phyloP scores from a whole-genome alignment of 2,113 vertebrate species.

The Hydrochoerus hydrochaeris region DNA sequence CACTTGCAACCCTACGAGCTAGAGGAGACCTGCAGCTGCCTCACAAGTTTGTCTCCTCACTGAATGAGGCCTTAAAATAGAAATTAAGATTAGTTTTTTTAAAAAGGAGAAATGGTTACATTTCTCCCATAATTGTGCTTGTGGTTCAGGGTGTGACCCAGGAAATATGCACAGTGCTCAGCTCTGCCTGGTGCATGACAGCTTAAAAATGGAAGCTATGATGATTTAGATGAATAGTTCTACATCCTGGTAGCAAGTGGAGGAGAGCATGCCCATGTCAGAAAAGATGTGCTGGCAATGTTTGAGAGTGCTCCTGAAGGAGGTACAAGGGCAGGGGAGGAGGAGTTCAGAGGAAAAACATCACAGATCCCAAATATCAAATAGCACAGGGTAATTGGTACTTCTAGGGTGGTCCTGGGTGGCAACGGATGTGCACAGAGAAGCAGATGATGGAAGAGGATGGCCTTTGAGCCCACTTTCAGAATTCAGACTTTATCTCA shows the following conservation, averaged over 20 bases:
- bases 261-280: not conserved
- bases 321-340: not conserved
- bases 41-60: not conserved
- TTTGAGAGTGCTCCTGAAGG: not conserved
- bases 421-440: not conserved
- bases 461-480: not conserved
- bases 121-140: not conserved
- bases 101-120: not conserved
- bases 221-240: not conserved
- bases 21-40: not conserved
- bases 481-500: not conserved
- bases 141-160: not conserved
- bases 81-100: not conserved
- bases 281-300: not conserved
- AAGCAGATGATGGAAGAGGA: not conserved
- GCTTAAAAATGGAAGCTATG: not conserved
- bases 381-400: not conserved
- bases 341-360: not conserved
- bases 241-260: not conserved
- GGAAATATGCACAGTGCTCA: not conserved
- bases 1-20: not conserved
- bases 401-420: not conserved
- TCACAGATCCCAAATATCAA: not conserved
- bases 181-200: not conserved
- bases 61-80: slow-evolving; percentile 4